These are phyloP conservation scores for Excalfactoria chinensis DNA, from an alignment of 2,113 vertebrate species.

Conservation along the genomic window DNA sequence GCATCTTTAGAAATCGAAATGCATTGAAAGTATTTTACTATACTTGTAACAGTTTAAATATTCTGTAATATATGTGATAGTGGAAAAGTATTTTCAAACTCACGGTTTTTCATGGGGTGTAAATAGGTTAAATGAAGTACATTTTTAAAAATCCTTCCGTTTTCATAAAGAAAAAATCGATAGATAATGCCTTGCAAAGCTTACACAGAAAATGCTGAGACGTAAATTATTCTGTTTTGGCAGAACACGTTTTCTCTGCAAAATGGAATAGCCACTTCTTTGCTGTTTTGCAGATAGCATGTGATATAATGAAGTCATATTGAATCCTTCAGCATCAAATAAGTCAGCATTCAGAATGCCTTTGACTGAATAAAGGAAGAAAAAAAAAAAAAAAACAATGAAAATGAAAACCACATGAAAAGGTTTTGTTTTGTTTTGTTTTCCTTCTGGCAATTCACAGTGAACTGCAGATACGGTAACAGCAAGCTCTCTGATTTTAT, in stretches of 20 bases:
- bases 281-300: slow-evolving; percentile 44
- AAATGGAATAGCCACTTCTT: slow-evolving; percentile 57
- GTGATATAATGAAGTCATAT: slow-evolving; percentile 5
- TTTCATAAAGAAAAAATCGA: slow-evolving; percentile 67
- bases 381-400: not conserved
- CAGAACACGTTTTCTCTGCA: slow-evolving; percentile 34
- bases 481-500: not conserved
- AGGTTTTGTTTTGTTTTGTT: not conserved
- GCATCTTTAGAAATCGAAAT: slow-evolving; percentile 79
- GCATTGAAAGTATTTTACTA: slow-evolving; percentile 84
- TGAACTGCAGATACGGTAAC: slow-evolving; percentile 19
- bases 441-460: slow-evolving; percentile 1
- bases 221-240: slow-evolving; percentile 42
- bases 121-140: slow-evolving; percentile 82
- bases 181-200: slow-evolving; percentile 69
- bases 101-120: slow-evolving; percentile 87
- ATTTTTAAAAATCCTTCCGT: slow-evolving; percentile 80
- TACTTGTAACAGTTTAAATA: slow-evolving; percentile 83
- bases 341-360: slow-evolving; percentile 32
- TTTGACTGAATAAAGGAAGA: slow-evolving; percentile 33
- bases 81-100: slow-evolving; percentile 87
- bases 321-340: slow-evolving; percentile 3
- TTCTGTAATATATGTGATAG: slow-evolving; percentile 89
- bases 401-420: slow-evolving; percentile 27
- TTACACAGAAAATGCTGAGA: slow-evolving; percentile 27